phyloP scores from a whole-genome alignment of 2,113 vertebrate species.

The Formicarius rufipectus region DNA sequence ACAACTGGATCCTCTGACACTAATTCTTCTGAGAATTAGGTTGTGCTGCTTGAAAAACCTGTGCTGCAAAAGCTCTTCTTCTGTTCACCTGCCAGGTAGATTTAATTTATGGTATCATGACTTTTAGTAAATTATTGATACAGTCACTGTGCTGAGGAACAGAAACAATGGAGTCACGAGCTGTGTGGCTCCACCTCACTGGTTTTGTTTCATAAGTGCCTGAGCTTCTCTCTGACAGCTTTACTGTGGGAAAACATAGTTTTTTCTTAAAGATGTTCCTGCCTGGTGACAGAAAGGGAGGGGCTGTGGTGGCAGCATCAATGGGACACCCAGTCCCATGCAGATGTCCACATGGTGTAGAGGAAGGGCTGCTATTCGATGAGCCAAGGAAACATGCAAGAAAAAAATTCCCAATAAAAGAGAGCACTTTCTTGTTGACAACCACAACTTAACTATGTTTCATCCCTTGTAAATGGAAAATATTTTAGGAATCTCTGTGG shows the following conservation, averaged over 20 bases:
- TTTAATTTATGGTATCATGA: neutral
- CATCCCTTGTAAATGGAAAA: neutral
- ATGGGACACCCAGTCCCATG: neutral
- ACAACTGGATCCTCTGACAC: neutral
- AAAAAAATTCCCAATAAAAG: neutral
- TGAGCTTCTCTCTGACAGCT: neutral
- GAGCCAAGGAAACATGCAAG: neutral
- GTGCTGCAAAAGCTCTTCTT: neutral
- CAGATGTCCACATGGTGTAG: neutral
- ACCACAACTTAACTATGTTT: neutral
- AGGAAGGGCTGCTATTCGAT: neutral
- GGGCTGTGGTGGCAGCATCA: neutral
- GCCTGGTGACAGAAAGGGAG: neutral
- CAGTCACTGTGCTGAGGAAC: neutral
- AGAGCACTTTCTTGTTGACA: neutral
- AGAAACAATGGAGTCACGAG: neutral
- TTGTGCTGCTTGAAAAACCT: neutral
- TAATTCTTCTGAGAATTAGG: neutral
- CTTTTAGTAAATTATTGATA: slow-evolving; percentile 45
- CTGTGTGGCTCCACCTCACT: neutral
- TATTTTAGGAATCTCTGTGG: neutral
- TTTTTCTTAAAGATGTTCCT: neutral
- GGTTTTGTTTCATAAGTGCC: slow-evolving; percentile 22
- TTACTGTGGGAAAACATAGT: neutral
- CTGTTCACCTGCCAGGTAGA: neutral